A percentile compares a stretch with the other conserved stretches of the same genome.
phyloP scores from a whole-genome alignment of 2,797 vertebrate species.

The Sternarchorhynchus goeldii region DNA sequence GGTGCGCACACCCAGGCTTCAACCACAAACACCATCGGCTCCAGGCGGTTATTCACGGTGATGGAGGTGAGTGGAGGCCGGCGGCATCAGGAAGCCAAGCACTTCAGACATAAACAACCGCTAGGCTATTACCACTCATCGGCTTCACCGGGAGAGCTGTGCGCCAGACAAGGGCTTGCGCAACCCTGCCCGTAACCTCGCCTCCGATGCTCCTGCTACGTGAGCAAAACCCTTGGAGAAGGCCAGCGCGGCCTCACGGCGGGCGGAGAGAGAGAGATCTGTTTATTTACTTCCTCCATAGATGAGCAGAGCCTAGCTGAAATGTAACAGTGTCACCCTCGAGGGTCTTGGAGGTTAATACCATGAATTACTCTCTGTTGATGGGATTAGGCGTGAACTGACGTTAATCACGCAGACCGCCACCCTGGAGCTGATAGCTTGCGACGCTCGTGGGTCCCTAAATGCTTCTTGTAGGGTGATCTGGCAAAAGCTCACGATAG shows the following conservation, averaged over 20 bases:
- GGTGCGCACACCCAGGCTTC: constrained; percentile 25
- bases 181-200: constrained; percentile 34
- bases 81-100: constrained; percentile 41
- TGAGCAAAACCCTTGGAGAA: constrained; percentile 36
- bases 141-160: constrained; percentile 31
- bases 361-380: constrained; percentile 47
- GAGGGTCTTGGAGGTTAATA: constrained; percentile 48
- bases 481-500: constrained; percentile 35
- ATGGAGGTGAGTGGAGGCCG: constrained; percentile 45
- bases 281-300: constrained; percentile 44
- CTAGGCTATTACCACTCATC: constrained; percentile 38
- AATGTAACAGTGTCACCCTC: constrained; percentile 47
- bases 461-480: constrained; percentile 40
- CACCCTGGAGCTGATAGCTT: constrained; percentile 30
- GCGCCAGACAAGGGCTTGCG: constrained; percentile 13
- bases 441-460: constrained; percentile 29
- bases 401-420: constrained; percentile 44
- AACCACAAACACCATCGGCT: constrained; percentile 37
- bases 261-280: not conserved
- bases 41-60: constrained; percentile 43
- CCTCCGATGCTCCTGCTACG: constrained; percentile 28
- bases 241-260: constrained; percentile 32
- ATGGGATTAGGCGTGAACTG: constrained; percentile 52
- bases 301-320: constrained; percentile 32
- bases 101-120: constrained; percentile 54